phyloP scores from a whole-genome alignment of 2,797 vertebrate genomes.

The Acanthornis magna region DNA sequence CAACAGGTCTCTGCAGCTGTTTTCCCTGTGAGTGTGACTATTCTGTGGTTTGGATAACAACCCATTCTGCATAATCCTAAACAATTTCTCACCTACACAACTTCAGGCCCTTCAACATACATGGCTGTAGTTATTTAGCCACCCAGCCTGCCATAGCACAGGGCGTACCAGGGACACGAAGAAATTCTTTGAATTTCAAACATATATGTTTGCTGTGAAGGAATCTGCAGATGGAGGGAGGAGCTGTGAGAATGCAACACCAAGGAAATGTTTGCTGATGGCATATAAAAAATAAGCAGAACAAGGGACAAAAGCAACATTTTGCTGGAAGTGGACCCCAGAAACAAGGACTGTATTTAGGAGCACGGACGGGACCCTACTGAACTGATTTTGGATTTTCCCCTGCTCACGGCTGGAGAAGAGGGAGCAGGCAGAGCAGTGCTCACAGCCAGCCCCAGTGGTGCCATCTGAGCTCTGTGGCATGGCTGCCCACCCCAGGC shows the following conservation, averaged over 20 bases:
- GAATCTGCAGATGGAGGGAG: not conserved
- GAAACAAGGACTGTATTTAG: not conserved
- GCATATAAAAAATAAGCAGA: not conserved
- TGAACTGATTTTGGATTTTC: not conserved
- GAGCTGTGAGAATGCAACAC: not conserved
- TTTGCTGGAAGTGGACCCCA: not conserved
- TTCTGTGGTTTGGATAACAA: not conserved
- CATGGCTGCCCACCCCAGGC: accelerated
- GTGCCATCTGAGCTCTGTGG: not conserved
- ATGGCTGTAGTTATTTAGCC: not conserved
- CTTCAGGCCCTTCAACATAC: not conserved
- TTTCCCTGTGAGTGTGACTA: not conserved
- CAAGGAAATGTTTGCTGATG: not conserved
- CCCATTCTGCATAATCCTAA: not conserved
- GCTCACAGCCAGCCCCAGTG: not conserved
- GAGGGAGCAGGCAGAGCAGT: not conserved
- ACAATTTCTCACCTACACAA: not conserved
- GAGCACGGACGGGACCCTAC: not conserved
- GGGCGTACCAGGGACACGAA: not conserved
- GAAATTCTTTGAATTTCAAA: constrained; percentile 49
- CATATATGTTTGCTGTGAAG: constrained; percentile 12
- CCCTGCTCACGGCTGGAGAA: not conserved
- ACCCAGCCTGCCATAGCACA: not conserved
- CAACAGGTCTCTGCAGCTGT: not conserved
- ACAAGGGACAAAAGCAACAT: not conserved